Percentiles rank a stretch among this genome's conserved stretches.
phyloP scores from a whole-genome alignment of 2,113 vertebrate genomes.

The Zootoca vivipara region DNA sequence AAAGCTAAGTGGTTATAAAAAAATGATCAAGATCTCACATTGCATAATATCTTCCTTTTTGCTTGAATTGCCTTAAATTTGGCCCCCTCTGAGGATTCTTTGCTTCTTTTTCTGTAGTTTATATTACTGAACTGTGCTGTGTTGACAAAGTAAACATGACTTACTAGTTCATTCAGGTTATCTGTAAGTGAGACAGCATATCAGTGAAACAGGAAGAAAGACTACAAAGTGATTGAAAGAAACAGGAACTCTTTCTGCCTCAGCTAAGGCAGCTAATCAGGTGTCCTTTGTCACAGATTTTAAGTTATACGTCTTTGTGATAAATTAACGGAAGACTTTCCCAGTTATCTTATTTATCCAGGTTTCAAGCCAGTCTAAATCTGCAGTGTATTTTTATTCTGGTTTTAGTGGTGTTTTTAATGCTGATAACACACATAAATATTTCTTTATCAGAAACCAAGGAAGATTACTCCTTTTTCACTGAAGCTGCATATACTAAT shows the following conservation, averaged over 20 bases:
- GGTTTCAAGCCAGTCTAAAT: slow-evolving; percentile 45
- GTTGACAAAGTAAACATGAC: slow-evolving; percentile 25
- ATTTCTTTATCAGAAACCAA: slow-evolving; percentile 53
- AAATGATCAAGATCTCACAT: slow-evolving; percentile 22
- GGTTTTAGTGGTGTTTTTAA: slow-evolving; percentile 55
- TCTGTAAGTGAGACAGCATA: background rate
- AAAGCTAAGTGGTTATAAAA: slow-evolving; percentile 28
- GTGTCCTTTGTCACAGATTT: slow-evolving; percentile 46
- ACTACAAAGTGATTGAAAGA: slow-evolving; percentile 16
- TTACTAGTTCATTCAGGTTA: slow-evolving; percentile 40
- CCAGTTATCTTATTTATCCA: slow-evolving; percentile 60
- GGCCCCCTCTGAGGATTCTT: background rate
- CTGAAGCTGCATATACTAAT: background rate
- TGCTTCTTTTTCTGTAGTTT: slow-evolving; percentile 15
- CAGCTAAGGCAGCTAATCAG: slow-evolving; percentile 35
- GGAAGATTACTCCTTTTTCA: slow-evolving; percentile 38
- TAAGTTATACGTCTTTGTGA: slow-evolving; percentile 46
- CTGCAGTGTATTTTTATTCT: slow-evolving; percentile 26
- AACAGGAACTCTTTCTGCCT: slow-evolving; percentile 37
- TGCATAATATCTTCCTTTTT: slow-evolving; percentile 20
- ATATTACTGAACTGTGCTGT: slow-evolving; percentile 37
- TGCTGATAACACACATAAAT: slow-evolving; percentile 49
- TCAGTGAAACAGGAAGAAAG: slow-evolving; percentile 44
- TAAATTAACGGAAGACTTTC: slow-evolving; percentile 35
- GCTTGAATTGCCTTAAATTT: background rate